phyloP scores from a whole-genome alignment of 2,797 vertebrate genomes.

The Acanthurus tractus region DNA sequence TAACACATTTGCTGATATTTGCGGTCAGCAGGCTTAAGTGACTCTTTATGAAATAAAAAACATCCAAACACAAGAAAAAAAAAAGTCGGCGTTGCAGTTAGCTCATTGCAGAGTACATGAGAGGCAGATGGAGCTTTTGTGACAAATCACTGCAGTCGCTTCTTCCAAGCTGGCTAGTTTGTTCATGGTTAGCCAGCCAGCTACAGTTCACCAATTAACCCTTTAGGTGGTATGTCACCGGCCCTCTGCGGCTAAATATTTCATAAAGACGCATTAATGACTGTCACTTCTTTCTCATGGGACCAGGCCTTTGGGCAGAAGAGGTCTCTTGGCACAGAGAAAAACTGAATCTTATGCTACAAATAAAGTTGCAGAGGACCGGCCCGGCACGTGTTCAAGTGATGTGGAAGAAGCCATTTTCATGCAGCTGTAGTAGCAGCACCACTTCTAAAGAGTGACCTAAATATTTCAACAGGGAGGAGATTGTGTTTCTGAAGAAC shows the following conservation, averaged over 20 bases:
- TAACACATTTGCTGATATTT: not conserved
- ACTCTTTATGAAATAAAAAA: not conserved
- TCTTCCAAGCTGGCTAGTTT: not conserved
- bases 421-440: slow-evolving; percentile 41
- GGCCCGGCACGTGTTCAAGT: slow-evolving; percentile 40
- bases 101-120: not conserved
- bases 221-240: not conserved
- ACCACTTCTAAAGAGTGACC: slow-evolving; percentile 49
- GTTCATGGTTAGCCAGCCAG: not conserved
- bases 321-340: slow-evolving; percentile 20
- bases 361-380: slow-evolving; percentile 25
- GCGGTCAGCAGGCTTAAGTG: not conserved
- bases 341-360: slow-evolving; percentile 16
- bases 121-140: not conserved
- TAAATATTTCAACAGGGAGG: slow-evolving; percentile 44
- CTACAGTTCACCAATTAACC: not conserved
- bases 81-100: not conserved
- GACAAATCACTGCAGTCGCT: not conserved
- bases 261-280: slow-evolving; percentile 7
- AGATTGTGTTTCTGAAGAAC: slow-evolving; percentile 49
- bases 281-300: slow-evolving; percentile 1
- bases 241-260: slow-evolving; percentile 1
- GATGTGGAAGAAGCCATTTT: slow-evolving; percentile 40
- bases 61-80: not conserved
- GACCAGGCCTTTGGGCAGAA: slow-evolving; percentile 18